Conservation (phyloP, 2,113 vertebrate genomes). For the Dromas ardeola region DNA sequence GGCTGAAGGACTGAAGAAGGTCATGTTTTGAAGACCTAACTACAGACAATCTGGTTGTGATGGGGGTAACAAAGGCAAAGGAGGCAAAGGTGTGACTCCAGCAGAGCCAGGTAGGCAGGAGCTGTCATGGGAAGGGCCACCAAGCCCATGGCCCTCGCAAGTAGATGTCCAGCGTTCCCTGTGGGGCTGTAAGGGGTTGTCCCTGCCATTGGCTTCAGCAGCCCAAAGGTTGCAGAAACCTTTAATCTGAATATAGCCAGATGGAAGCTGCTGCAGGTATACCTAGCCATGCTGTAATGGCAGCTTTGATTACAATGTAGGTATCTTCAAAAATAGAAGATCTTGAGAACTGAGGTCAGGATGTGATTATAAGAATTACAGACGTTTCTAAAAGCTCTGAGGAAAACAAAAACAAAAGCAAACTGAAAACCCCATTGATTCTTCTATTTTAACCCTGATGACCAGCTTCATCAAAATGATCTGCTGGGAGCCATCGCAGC, state of each 20-base stretch:
- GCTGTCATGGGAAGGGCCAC: neutral
- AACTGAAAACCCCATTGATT: neutral
- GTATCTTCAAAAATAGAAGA: neutral
- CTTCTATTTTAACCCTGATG: constrained; percentile 6
- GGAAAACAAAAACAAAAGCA: neutral
- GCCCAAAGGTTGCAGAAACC: neutral
- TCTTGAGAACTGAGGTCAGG: neutral
- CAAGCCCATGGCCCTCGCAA: neutral
- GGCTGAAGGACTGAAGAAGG: neutral
- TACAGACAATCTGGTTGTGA: neutral
- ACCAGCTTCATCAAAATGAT: neutral
- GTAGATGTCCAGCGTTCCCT: neutral
- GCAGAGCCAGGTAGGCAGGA: neutral
- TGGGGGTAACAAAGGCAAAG: fast-evolving
- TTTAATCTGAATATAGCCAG: constrained; percentile 11
- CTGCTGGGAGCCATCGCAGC: neutral
- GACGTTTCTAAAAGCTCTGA: neutral
- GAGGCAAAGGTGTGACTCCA: neutral
- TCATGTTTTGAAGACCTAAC: neutral
- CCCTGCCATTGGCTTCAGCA: neutral
- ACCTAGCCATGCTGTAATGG: neutral
- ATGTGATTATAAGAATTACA: neutral
- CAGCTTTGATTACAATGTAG: constrained; percentile 7
- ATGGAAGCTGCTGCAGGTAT: neutral
- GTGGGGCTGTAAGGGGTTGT: neutral